A percentile compares a stretch with the other conserved stretches of the same genome.
Conservation (phyloP, 2,888 invertebrate species). For the Hybos culiciformis region DNA sequence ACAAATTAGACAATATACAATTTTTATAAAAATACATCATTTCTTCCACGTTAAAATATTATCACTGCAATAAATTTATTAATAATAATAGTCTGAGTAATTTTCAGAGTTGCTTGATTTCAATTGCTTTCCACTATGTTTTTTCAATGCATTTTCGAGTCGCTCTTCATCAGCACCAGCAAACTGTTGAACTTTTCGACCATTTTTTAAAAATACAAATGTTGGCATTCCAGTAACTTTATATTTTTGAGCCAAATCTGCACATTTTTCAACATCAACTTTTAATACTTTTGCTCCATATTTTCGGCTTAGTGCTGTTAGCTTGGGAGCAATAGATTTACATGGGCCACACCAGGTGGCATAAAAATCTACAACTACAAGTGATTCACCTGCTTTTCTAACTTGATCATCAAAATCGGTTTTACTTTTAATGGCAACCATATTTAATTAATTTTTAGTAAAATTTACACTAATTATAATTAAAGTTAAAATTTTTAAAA, state of each 20-base stretch:
- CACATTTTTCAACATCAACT: constrained; percentile 1
- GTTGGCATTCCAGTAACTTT: background rate
- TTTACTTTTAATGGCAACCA: background rate
- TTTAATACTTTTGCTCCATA: background rate
- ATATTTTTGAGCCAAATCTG: background rate
- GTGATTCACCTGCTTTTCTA: background rate
- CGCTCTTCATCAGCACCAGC: background rate
- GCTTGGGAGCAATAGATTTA: background rate
- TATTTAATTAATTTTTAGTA: background rate
- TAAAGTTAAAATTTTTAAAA: too few relatives aligned
- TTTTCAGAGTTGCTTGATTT: too few relatives aligned
- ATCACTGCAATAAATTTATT: too few relatives aligned
- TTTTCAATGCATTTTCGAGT: too few relatives aligned
- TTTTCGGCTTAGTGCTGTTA: background rate
- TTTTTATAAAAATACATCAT: too few relatives aligned
- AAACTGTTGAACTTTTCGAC: background rate
- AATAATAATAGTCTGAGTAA: too few relatives aligned
- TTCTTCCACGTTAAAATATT: too few relatives aligned
- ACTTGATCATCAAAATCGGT: background rate
- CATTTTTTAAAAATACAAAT: background rate
- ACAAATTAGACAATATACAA: too few relatives aligned
- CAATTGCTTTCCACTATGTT: too few relatives aligned
- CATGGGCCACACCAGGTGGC: background rate
- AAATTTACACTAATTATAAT: too few relatives aligned
- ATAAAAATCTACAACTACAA: background rate